phyloP scores from a whole-genome alignment of 2,888 invertebrate species.

The Polymixis lichenea region DNA sequence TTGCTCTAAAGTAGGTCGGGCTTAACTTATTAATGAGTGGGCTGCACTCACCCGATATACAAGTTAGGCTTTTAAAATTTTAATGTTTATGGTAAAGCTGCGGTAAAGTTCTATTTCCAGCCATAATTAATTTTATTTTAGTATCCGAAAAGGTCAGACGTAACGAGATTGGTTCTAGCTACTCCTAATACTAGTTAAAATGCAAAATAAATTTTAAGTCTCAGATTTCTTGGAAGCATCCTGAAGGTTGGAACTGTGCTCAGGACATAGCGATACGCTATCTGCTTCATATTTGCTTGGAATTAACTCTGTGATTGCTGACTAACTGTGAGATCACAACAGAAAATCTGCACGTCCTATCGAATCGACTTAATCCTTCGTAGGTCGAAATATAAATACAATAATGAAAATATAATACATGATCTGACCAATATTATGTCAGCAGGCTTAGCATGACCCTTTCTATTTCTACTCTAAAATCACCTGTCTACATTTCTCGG shows the following conservation, averaged over 20 bases:
- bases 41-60: conserved; percentile 43
- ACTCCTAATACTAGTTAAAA: not conserved
- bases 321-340: not conserved
- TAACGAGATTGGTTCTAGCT: conserved; percentile 12
- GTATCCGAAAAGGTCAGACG: conserved; percentile 22
- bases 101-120: conserved; percentile 39
- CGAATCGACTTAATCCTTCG: too few relatives aligned
- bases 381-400: not conserved
- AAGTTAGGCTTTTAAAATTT: conserved; percentile 47
- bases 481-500: too few relatives aligned
- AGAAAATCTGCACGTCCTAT: not conserved
- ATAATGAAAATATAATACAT: too few relatives aligned
- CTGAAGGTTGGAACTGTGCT: not conserved
- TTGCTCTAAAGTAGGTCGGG: conserved; percentile 71
- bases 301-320: not conserved
- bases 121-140: conserved; percentile 17
- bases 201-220: not conserved
- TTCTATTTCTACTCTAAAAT: too few relatives aligned
- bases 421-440: too few relatives aligned
- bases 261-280: not conserved
- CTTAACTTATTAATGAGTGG: conserved; percentile 66
- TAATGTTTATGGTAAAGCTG: conserved; percentile 19
- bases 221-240: not conserved
- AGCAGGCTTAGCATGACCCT: too few relatives aligned
- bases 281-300: not conserved